Evolutionary conservation across 2,888 invertebrate genomes (phyloP).

Genomic region (Diogma glabrata): DNA sequence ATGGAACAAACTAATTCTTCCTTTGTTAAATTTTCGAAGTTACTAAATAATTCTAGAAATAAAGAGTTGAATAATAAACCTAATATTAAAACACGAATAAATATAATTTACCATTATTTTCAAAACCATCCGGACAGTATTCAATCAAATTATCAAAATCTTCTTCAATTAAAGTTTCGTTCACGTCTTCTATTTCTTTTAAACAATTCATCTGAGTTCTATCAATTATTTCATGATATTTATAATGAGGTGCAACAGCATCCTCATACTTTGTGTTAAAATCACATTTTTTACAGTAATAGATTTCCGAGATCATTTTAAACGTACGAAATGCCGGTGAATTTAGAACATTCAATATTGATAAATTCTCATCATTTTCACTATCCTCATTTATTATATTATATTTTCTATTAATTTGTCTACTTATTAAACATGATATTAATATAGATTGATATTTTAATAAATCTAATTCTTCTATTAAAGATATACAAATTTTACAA

Average conservation of each 20-base stretch:
- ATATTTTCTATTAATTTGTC: not conserved
- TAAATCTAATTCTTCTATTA: too few relatives aligned
- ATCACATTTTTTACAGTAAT: not conserved
- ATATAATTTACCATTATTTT: too few relatives aligned
- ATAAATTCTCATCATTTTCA: not conserved
- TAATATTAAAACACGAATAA: too few relatives aligned
- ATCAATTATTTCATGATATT: not conserved
- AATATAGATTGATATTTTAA: too few relatives aligned
- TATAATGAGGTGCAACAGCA: constrained; percentile 3
- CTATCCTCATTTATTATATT: not conserved
- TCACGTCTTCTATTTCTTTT: too few relatives aligned
- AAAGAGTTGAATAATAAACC: too few relatives aligned
- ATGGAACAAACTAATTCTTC: too few relatives aligned
- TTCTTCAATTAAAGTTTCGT: not conserved
- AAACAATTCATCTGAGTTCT: too few relatives aligned
- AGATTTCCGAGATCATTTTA: not conserved
- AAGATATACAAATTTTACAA: too few relatives aligned
- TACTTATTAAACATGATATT: not conserved
- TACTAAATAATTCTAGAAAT: too few relatives aligned
- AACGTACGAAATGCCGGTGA: not conserved
- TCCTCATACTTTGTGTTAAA: not conserved
- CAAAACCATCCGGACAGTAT: not conserved
- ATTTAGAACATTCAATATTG: not conserved
- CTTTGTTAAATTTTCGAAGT: too few relatives aligned
- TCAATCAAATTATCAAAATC: not conserved